Conservation (phyloP, 2,888 invertebrate species). For the Chaetoderma sp. region DNA sequence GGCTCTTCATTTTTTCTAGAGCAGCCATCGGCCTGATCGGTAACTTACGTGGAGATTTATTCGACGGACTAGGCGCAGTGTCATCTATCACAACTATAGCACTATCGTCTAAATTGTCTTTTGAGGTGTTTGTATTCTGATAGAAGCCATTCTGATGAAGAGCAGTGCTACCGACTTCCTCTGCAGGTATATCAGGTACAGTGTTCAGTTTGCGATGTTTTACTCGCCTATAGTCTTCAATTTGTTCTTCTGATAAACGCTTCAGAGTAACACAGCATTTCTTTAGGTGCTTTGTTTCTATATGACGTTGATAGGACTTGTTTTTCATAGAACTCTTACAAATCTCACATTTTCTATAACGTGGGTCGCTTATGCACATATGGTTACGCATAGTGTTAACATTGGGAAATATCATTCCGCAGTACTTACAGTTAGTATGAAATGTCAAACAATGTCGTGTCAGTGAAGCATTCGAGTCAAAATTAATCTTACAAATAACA, state of each 20-base stretch:
- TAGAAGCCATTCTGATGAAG: too few species aligned
- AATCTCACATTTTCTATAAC: conserved; percentile 34
- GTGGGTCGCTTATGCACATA: conserved; percentile 46
- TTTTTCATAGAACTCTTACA: background rate
- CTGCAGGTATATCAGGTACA: too few species aligned
- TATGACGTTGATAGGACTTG: conserved; percentile 29
- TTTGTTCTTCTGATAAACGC: conserved; percentile 35
- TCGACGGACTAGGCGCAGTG: too few species aligned
- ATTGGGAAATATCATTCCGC: conserved; percentile 60
- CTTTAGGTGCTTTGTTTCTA: conserved; percentile 48
- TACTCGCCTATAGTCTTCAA: too few species aligned
- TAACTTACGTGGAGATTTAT: too few species aligned
- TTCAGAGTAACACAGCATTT: conserved; percentile 48
- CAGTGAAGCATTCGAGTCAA: conserved; percentile 57
- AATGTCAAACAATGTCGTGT: conserved; percentile 57
- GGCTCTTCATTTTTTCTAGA: too few species aligned
- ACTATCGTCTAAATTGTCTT: too few species aligned
- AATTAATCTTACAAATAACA: conserved; percentile 58
- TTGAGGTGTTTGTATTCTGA: too few species aligned
- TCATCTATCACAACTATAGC: too few species aligned
- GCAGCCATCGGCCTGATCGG: too few species aligned
- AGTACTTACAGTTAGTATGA: conserved; percentile 58
- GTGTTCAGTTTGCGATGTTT: too few species aligned
- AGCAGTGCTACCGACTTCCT: too few species aligned
- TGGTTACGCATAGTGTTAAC: conserved; percentile 47